Percentiles rank a stretch among this genome's conserved stretches.
Conservation (phyloP, 2,888 invertebrate genomes). For the Thera obeliscata region DNA sequence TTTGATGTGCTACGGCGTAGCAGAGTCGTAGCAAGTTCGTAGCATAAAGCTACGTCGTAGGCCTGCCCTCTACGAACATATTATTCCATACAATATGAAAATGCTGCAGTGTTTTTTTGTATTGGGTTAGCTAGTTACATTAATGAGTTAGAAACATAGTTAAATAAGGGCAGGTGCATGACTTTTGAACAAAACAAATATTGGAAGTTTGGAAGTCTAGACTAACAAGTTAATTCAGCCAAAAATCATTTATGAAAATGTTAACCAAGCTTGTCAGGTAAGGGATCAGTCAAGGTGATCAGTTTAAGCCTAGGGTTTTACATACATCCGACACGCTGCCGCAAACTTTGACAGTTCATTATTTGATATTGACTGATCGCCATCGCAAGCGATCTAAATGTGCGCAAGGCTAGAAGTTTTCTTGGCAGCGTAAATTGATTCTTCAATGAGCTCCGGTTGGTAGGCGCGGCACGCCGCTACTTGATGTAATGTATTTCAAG, state of each 20-base stretch:
- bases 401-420: conserved; percentile 8
- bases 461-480: conserved; percentile 54
- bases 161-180: neutral
- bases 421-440: conserved; percentile 53
- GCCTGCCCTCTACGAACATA: conserved; percentile 2
- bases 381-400: too few species aligned
- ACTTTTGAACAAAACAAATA: neutral
- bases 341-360: too few species aligned
- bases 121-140: neutral
- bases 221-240: neutral
- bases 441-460: conserved; percentile 46
- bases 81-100: neutral
- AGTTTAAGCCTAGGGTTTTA: too few species aligned
- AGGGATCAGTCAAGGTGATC: too few species aligned
- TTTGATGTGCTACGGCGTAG: conserved; percentile 20
- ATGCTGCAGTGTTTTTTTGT: too few species aligned
- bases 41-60: conserved; percentile 11
- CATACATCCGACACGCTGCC: too few species aligned
- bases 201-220: neutral
- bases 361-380: too few species aligned
- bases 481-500: conserved; percentile 63
- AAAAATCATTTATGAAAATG: neutral
- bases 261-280: too few species aligned
- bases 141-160: neutral
- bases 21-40: conserved; percentile 12